Evolutionary conservation across 2,113 vertebrate species (phyloP).

Genomic region (Hiodon alosoides): DNA sequence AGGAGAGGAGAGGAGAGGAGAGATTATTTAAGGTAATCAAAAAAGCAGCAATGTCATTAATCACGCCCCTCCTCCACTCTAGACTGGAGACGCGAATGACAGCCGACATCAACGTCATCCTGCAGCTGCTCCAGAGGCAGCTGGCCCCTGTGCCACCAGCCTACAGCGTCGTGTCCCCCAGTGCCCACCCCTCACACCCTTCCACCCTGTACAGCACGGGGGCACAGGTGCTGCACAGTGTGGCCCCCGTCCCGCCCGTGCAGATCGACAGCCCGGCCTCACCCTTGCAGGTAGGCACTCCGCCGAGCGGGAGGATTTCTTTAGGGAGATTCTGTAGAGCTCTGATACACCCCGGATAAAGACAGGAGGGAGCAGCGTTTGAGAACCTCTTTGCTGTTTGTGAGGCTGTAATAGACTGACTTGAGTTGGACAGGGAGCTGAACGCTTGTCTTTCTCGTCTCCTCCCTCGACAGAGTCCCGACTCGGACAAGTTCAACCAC

Average conservation of each 20-base stretch:
- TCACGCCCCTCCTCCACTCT: slow-evolving; percentile 20
- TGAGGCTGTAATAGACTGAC: too few species aligned
- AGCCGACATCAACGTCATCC: slow-evolving; percentile 82
- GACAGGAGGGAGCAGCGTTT: not conserved
- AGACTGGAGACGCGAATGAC: slow-evolving; percentile 90
- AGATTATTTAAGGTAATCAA: not conserved
- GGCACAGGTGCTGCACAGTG: slow-evolving; percentile 52
- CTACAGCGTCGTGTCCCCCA: slow-evolving; percentile 70
- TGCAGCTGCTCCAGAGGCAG: slow-evolving; percentile 88
- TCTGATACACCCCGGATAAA: not conserved
- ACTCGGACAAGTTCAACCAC: slow-evolving; percentile 50
- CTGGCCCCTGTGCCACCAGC: slow-evolving; percentile 73
- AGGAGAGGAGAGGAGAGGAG: not conserved
- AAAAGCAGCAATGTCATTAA: not conserved
- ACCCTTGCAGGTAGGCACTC: slow-evolving; percentile 62
- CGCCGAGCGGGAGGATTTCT: too few species aligned
- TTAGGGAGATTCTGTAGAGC: not conserved
- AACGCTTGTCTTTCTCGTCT: not conserved
- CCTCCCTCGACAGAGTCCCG: slow-evolving; percentile 37
- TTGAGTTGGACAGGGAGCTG: too few species aligned
- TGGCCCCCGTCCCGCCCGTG: slow-evolving; percentile 42
- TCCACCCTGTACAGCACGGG: slow-evolving; percentile 62
- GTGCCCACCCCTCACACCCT: slow-evolving; percentile 49
- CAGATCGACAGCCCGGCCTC: slow-evolving; percentile 41
- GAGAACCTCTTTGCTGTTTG: not conserved